Base-by-base conservation (phyloP, 1,140 invertebrate species). In the Ylistrum balloti region DNA sequence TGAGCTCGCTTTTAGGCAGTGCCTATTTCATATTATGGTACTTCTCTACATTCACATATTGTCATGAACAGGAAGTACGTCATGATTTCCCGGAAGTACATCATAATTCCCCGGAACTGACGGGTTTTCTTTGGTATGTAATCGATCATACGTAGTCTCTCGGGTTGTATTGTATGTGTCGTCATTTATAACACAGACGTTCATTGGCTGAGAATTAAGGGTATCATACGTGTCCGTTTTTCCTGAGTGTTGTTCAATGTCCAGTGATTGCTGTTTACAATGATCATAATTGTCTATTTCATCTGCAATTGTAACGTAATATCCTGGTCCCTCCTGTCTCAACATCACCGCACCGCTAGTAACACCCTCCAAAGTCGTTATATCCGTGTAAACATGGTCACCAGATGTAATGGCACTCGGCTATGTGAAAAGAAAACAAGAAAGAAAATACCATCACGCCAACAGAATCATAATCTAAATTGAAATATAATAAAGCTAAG, bases 361-460 rank as follows among this genome's bases (percentile, higher is more conserved):
- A 38, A 38, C 35, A 13, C 28, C 56, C 22, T 28, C 56, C 22
- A n/a, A 0, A 74, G 22, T 9, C 0, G 22, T 74, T 9, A 74
- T 74, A 28, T 74, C 56, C n/a, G 56, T 74, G 56, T 74, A 74
- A n/a, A 28, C 56, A n/a, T 74, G 56, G 56, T 74, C n/a, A n/a
- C n/a, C 56, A 11, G 56, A 7, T 3, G n/a, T 74, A 11, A n/a
- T n/a, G 11, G 5, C 5, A 28, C 22, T 28, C n/a, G n/a, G 5
- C 56, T 74, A 11, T 74, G 56, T 28, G 28, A 74, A n/a, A 74
- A n/a, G 56, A 74, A 74, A 17, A 38, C 13, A n/a, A n/a, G n/a
- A n/a, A n/a, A n/a, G n/a, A n/a, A n/a, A n/a, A n/a, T n/a, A n/a
- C n/a, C n/a, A n/a, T n/a, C n/a, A n/a, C n/a, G n/a, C n/a, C n/a